Evolutionary conservation across 2,888 invertebrate species (phyloP).

Genomic region (Drosophila birchii): DNA sequence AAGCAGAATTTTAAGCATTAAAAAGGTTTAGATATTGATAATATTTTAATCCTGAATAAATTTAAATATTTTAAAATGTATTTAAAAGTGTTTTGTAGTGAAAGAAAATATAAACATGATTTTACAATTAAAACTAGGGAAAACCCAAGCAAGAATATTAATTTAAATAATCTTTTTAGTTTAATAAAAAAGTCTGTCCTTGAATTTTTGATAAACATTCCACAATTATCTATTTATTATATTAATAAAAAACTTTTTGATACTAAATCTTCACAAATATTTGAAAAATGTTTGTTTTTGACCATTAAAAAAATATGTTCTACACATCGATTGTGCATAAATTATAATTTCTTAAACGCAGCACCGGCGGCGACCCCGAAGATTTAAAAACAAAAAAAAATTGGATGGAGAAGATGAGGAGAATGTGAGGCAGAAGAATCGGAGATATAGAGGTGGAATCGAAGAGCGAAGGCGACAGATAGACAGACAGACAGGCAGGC

Average conservation of each 20-base stretch:
- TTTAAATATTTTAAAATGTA: neutral
- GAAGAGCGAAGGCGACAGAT: constrained; percentile 34
- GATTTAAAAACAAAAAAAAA: constrained; percentile 23
- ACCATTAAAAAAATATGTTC: constrained; percentile 62
- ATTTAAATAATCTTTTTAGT: neutral
- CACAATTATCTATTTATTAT: neutral
- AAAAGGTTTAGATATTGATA: neutral
- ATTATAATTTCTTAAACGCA: constrained; percentile 66
- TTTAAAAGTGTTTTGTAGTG: neutral
- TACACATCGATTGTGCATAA: constrained; percentile 65
- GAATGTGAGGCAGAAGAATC: constrained; percentile 40
- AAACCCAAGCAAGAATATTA: neutral
- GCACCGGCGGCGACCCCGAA: constrained; percentile 36
- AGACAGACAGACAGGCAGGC: constrained; percentile 7
- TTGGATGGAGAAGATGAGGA: constrained; percentile 25
- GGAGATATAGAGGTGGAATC: constrained; percentile 31
- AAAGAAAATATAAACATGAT: neutral
- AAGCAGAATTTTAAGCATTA: neutral
- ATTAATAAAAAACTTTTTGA: neutral
- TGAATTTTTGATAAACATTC: neutral
- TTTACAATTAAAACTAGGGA: neutral
- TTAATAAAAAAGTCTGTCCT: neutral
- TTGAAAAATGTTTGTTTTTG: constrained; percentile 23
- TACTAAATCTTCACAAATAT: neutral
- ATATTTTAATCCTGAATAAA: neutral